These are phyloP conservation scores for Plotosus lineatus DNA, from an alignment of 2,113 vertebrate species.

Conservation along the genomic window DNA sequence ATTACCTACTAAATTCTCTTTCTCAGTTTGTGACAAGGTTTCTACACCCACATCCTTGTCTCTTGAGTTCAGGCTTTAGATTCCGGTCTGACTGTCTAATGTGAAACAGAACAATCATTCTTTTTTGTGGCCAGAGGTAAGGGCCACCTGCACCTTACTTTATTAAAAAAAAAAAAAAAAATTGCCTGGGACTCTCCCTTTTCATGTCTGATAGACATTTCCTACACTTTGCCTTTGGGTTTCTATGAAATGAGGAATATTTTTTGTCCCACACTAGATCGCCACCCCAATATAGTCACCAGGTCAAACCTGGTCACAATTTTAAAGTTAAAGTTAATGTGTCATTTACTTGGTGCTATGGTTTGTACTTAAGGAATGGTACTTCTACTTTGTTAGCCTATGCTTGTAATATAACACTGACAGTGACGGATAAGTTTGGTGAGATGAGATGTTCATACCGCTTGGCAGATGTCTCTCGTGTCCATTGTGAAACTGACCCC, in stretches of 20 bases:
- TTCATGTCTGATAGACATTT: not conserved
- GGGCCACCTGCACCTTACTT: too few relatives aligned
- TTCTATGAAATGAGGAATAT: not conserved
- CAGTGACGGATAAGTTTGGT: not conserved
- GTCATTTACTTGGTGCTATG: not conserved
- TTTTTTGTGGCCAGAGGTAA: not conserved
- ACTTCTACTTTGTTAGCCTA: not conserved
- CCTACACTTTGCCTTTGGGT: not conserved
- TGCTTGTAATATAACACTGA: not conserved
- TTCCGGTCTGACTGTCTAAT: not conserved
- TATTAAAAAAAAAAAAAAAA: too few relatives aligned
- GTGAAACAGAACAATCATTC: not conserved
- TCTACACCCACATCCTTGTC: not conserved
- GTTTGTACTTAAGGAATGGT: not conserved
- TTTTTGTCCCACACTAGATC: not conserved
- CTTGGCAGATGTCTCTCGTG: constrained; percentile 67
- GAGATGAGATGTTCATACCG: constrained; percentile 61
- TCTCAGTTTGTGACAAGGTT: not conserved
- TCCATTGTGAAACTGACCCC: constrained; percentile 66
- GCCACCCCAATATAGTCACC: not conserved
- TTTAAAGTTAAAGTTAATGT: not conserved
- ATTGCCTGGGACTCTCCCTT: not conserved
- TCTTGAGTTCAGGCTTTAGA: not conserved
- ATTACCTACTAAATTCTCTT: not conserved
- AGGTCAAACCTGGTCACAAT: not conserved